phyloP scores from a whole-genome alignment of 2,888 invertebrate species.

The Branchellion lobata region DNA sequence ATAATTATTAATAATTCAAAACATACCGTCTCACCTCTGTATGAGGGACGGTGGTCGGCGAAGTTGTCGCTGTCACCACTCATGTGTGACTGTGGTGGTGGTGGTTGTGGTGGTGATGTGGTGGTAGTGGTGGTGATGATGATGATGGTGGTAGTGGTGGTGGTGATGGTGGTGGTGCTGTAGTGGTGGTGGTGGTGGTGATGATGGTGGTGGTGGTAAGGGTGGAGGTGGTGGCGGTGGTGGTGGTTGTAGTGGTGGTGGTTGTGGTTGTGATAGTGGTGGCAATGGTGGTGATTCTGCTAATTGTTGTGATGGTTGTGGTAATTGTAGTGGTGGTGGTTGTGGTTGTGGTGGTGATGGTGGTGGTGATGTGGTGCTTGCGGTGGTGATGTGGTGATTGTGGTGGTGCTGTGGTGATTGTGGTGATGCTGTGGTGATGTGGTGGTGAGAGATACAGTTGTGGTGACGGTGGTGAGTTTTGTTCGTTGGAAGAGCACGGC shows the following conservation, averaged over 20 bases:
- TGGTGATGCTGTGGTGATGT: too few species aligned
- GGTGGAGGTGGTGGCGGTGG: constrained; percentile 3
- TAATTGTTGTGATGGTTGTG: neutral
- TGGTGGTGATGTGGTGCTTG: too few species aligned
- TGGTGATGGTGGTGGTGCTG: neutral
- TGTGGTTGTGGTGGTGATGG: neutral
- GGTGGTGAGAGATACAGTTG: too few species aligned
- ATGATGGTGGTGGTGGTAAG: constrained; percentile 5
- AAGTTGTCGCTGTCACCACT: neutral
- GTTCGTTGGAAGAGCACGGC: too few species aligned
- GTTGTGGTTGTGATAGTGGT: neutral
- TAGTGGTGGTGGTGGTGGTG: neutral
- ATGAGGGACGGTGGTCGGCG: neutral
- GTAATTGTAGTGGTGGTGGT: too few species aligned
- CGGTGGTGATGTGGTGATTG: too few species aligned
- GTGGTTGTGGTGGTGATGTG: too few species aligned
- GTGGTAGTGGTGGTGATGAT: neutral
- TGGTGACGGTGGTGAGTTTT: too few species aligned
- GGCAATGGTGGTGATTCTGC: neutral
- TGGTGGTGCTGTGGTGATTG: too few species aligned
- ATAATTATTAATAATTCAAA: constrained; percentile 30
- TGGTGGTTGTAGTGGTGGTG: constrained; percentile 26
- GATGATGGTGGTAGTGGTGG: neutral
- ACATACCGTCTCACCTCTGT: constrained; percentile 47
- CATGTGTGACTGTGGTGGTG: neutral